Percentiles rank a stretch among this genome's conserved stretches.
These are phyloP conservation scores for Tortricodes alternella DNA, from an alignment of 2,888 invertebrate species.

Conservation along the genomic window DNA sequence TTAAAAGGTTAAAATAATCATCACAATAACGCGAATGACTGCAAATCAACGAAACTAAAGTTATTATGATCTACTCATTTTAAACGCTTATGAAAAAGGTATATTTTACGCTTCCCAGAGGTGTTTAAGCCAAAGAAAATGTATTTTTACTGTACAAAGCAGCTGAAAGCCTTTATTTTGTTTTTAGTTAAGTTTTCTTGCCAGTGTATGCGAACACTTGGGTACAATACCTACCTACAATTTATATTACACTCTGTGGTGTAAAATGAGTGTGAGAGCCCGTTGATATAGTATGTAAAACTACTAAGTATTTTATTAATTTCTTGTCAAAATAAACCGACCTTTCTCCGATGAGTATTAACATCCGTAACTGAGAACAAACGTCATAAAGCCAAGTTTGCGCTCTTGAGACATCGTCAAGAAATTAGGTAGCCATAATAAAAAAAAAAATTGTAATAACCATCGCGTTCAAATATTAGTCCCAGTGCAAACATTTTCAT, in stretches of 20 bases:
- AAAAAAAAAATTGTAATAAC: too few species aligned
- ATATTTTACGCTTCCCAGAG: constrained; percentile 72
- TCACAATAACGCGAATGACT: background rate
- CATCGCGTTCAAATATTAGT: too few species aligned
- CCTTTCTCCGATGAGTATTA: too few species aligned
- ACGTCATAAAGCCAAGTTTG: too few species aligned
- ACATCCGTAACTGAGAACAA: too few species aligned
- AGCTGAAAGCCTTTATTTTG: constrained; percentile 58
- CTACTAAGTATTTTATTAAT: background rate
- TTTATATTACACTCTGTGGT: constrained; percentile 20
- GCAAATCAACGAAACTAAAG: constrained; percentile 25
- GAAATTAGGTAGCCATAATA: too few species aligned
- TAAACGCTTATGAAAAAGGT: constrained; percentile 55
- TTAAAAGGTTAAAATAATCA: background rate
- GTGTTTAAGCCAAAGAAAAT: constrained; percentile 72
- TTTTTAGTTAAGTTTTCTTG: constrained; percentile 55
- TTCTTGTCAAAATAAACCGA: too few species aligned
- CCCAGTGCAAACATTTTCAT: too few species aligned
- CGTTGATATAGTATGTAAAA: background rate
- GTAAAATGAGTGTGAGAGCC: constrained; percentile 7
- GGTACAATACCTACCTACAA: constrained; percentile 3
- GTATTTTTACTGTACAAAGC: constrained; percentile 61
- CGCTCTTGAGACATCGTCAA: too few species aligned
- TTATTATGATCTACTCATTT: constrained; percentile 46
- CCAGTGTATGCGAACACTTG: constrained; percentile 37